Evolutionary conservation across 1,140 invertebrate genomes (phyloP).

Genomic region (Drosophila micromelanica): DNA sequence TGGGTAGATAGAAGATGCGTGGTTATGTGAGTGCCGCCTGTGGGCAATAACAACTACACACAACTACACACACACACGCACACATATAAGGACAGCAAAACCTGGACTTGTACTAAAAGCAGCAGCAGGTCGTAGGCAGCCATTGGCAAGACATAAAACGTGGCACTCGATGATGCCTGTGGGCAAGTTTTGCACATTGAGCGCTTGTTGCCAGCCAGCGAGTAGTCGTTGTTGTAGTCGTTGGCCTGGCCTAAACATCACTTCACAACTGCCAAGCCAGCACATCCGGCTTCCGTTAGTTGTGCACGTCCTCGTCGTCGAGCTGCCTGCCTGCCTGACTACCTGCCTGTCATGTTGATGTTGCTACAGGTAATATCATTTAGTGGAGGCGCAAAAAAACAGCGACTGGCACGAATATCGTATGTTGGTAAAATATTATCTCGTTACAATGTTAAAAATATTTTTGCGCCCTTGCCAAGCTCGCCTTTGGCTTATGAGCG

Average conservation of each 20-base stretch:
- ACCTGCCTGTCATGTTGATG: conserved; percentile 72
- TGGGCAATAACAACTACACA: conserved; percentile 66
- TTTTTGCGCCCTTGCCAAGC: conserved; percentile 54
- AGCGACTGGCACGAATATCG: conserved; percentile 50
- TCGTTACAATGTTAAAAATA: conserved; percentile 71
- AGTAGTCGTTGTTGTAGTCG: conserved; percentile 18
- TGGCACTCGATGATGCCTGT: conserved; percentile 81
- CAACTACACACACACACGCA: not conserved
- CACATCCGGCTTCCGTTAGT: conserved; percentile 82
- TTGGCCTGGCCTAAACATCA: conserved; percentile 72
- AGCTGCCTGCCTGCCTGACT: conserved; percentile 8
- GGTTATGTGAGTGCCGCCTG: conserved; percentile 57
- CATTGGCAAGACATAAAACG: conserved; percentile 76
- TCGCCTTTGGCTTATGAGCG: conserved; percentile 75
- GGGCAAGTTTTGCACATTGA: conserved; percentile 67
- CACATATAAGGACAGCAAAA: conserved; percentile 13
- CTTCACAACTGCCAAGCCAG: conserved; percentile 81
- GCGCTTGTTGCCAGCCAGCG: conserved; percentile 8
- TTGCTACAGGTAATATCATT: conserved; percentile 83
- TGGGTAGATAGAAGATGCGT: conserved; percentile 25
- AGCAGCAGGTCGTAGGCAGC: conserved; percentile 30
- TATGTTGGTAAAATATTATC: conserved; percentile 82
- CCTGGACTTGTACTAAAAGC: conserved; percentile 25
- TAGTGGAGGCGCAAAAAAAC: conserved; percentile 51
- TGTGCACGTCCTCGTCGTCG: conserved; percentile 42